A percentile compares a stretch with the other conserved stretches of the same genome.
Evolutionary conservation across 2,113 vertebrate genomes (phyloP).

Genomic region (Columbina picui): DNA sequence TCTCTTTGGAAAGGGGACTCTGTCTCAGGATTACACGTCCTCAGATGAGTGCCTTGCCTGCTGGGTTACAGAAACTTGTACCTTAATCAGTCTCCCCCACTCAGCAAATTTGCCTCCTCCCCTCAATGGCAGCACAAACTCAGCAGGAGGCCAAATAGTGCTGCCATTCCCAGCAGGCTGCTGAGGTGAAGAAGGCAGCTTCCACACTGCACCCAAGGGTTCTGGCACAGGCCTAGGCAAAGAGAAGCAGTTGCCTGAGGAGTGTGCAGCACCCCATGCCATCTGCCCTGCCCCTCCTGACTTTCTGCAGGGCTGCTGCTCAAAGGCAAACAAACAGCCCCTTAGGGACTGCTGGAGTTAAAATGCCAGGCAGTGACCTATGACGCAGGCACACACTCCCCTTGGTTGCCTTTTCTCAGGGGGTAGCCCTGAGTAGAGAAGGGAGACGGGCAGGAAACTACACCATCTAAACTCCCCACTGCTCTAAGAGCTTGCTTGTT

Average conservation of each 20-base stretch:
- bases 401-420: neutral
- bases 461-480: neutral
- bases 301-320: neutral
- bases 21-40: neutral
- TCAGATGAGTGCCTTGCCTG: neutral
- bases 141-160: neutral
- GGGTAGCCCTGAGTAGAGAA: neutral
- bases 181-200: neutral
- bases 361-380: neutral
- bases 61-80: neutral
- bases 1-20: neutral
- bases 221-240: fast-evolving
- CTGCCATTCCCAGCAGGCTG: neutral
- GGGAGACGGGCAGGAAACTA: neutral
- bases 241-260: neutral
- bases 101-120: neutral
- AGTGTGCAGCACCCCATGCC: fast-evolving
- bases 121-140: fast-evolving
- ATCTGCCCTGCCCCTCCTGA: neutral
- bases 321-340: neutral
- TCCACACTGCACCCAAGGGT: fast-evolving
- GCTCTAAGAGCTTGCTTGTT: neutral
- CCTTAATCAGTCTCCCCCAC: neutral
- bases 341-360: neutral
- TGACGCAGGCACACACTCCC: neutral